Evolutionary conservation across 2,888 invertebrate genomes (phyloP), one percentile per base, ranked within the genome.

Genomic region (Acheta domesticus): DNA sequence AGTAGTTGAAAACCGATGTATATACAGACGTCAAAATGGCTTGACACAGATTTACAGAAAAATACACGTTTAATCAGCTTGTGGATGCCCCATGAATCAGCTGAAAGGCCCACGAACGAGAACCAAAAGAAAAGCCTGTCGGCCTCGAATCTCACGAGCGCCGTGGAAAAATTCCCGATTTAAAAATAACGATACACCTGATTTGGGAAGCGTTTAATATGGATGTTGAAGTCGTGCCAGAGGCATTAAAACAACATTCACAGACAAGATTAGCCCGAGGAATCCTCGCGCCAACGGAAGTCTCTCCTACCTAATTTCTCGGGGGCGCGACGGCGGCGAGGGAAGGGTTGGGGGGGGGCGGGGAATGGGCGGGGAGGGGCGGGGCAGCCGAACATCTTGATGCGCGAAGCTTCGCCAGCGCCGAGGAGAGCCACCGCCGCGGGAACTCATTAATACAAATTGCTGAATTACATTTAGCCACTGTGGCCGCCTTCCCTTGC

Each of bases 381-480:
- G 62, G 8, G n/a, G 62, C 62, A n/a, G 14, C 62, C n/a, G 16
- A 36, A 36, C 36, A 36, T 36, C 36, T 36, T 36, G 36, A 36
- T 36, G 36, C 36, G 36, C 36, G 36, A 36, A 36, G 36, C 36
- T 5, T 36, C 36, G 36, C 36, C 36, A 36, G 36, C 8, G n/a
- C 62, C n/a, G 62, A 8, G n/a, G n/a, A 14, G 62, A 62, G 62
- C 62, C n/a, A n/a, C n/a, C n/a, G 62, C n/a, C 16, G 62, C 14
- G n/a, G 62, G 62, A 62, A 62, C n/a, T 62, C 62, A 62, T 62
- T 62, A 62, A 62, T 62, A 62, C 62, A 62, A 62, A 62, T 62
- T 62, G 62, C 62, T 62, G 62, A 62, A 62, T 62, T 62, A 62
- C 62, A 62, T 62, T 62, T 62, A 62, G 62, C 62, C n/a, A 19